phyloP scores from a whole-genome alignment of 2,888 invertebrate species.

The Xylota segnis region DNA sequence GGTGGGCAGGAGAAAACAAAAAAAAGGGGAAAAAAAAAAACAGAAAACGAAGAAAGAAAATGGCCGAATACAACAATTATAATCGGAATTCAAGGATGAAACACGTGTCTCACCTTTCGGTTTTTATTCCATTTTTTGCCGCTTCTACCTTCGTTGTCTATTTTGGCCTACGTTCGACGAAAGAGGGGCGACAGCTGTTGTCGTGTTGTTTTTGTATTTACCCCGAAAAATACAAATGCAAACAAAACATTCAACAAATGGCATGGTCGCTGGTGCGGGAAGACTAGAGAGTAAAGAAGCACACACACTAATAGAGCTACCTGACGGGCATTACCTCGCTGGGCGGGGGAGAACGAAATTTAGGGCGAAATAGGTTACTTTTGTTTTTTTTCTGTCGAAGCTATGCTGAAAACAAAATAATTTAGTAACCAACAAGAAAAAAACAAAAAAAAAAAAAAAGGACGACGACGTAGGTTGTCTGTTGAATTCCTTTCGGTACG shows the following conservation, averaged over 20 bases:
- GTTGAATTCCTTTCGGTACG: constrained; percentile 29
- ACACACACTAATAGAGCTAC: constrained; percentile 7
- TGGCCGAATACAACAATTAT: constrained; percentile 59
- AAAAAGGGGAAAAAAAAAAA: too few species aligned
- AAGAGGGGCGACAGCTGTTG: not conserved
- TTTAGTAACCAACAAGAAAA: not conserved
- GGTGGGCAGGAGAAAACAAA: too few species aligned
- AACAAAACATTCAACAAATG: constrained; percentile 73
- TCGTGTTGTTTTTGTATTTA: constrained; percentile 48
- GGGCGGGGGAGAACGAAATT: not conserved
- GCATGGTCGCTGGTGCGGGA: constrained; percentile 11
- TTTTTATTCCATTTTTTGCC: constrained; percentile 22
- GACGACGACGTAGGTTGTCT: constrained; percentile 37
- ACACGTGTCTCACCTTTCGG: constrained; percentile 48
- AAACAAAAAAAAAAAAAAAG: constrained; percentile 5
- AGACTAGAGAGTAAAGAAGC: not conserved
- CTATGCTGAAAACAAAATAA: constrained; percentile 14
- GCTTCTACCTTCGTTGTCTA: constrained; percentile 39
- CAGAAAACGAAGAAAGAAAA: constrained; percentile 20
- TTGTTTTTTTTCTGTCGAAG: not conserved
- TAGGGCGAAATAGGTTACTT: constrained; percentile 1
- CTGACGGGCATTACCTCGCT: not conserved
- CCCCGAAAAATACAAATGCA: constrained; percentile 57
- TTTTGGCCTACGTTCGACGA: constrained; percentile 14
- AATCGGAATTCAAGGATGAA: constrained; percentile 61